A percentile compares a stretch with the other conserved stretches of the same genome.
phyloP scores from a whole-genome alignment of 2,113 vertebrate genomes.

The Periophthalmodon schlosseri region DNA sequence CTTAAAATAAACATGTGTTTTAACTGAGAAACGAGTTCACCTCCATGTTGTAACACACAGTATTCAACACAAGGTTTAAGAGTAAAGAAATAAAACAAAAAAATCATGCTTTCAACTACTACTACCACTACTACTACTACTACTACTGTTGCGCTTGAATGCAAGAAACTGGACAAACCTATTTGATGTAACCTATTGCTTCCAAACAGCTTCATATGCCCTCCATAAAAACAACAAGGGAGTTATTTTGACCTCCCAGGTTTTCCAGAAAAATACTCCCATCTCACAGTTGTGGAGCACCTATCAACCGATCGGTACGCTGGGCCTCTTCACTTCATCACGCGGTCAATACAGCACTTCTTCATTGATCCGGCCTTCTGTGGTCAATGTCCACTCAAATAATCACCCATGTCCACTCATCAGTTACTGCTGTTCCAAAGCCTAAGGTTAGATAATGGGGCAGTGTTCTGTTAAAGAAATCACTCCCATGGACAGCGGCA shows the following conservation, averaged over 20 bases:
- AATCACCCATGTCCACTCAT: constrained; percentile 52
- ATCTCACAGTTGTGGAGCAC: background rate
- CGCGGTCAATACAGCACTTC: constrained; percentile 63
- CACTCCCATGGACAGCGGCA: background rate
- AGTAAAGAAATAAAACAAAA: no score
- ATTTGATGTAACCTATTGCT: background rate
- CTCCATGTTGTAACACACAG: no score
- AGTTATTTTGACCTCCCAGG: background rate
- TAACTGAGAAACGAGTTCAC: no score
- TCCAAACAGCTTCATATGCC: background rate
- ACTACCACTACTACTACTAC: no score
- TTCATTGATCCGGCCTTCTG: constrained; percentile 49
- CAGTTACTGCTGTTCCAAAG: constrained; percentile 38
- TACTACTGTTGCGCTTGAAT: no score
- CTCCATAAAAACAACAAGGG: background rate
- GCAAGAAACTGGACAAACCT: background rate
- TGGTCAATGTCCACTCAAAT: constrained; percentile 56
- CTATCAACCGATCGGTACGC: constrained; percentile 26
- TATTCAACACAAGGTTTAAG: no score
- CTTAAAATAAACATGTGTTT: no score
- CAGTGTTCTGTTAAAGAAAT: constrained; percentile 14
- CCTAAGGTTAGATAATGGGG: constrained; percentile 40
- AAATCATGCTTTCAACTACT: no score
- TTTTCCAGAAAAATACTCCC: background rate
- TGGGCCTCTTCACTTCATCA: constrained; percentile 62